Base-by-base conservation (phyloP, 2,888 invertebrate species). In the Melolontha melolontha region DNA sequence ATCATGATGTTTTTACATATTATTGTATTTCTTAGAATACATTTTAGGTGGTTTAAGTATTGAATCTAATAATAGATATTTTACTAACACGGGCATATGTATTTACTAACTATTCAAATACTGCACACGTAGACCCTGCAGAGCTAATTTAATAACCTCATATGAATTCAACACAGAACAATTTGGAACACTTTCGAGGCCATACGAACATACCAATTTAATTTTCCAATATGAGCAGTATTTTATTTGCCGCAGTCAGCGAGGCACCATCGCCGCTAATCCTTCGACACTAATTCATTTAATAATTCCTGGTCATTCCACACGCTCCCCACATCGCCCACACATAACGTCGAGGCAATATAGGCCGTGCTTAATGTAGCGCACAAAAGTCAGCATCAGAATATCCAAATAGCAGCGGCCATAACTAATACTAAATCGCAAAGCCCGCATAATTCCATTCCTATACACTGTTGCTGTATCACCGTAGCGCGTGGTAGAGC, bases 341-440 rank as follows among this genome's bases (percentile, higher is more conserved):
- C 10, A 39, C 52, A 54, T 16, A 40, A 2, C 1, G 47, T 5
- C 59, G 49, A 11, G 64, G 44, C 64, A 57, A 62, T 44, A 65
- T 44, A 50, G 57, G 57, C 42, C 51, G 64, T 68, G 70, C 63
- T 72, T 70, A 70, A 71, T 71, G 73, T 70, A 67, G 68, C 71
- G 67, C 57, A 51, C 68, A 71, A 70, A 72, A 71, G 64, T 68
- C 66, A 44, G 67, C 66, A 73, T 72, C 69, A 70, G 71, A 69
- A 66, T 70, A 71, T 66, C 73, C 69, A 69, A 73, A 73, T 70
- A 68, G 22, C 69, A 49, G 64, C 42, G 42, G 22, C 70, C 73
- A 70, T 73, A 72, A 73, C 73, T 72, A 73, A 73, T 73, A 71
- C 68, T 69, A 70, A 73, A 73, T 72, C 70, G 70, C 70, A 67